Conservation (phyloP, 2,888 invertebrate genomes). For the Leptopterna dolabrata region DNA sequence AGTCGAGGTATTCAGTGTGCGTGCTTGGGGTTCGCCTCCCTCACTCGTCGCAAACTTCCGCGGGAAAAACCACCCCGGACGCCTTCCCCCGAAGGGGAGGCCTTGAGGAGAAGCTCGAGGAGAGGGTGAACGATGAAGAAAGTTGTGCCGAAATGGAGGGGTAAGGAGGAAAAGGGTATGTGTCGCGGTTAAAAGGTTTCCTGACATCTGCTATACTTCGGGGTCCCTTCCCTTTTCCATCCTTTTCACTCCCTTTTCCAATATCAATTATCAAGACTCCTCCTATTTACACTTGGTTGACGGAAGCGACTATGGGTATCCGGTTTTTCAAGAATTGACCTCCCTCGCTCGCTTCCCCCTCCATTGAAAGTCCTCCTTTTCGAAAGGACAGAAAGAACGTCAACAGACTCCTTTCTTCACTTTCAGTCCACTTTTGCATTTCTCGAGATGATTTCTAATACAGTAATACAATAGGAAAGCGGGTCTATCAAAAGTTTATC, state of each 20-base stretch:
- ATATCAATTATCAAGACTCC: slow-evolving; percentile 3
- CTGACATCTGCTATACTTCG: neutral
- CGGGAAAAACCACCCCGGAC: neutral
- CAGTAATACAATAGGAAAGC: too few species aligned
- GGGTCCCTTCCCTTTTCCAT: neutral
- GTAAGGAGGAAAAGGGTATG: neutral
- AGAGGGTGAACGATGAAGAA: neutral
- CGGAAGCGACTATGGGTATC: neutral
- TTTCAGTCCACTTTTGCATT: too few species aligned
- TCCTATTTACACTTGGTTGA: neutral
- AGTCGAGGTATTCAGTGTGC: neutral
- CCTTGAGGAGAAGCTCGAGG: neutral
- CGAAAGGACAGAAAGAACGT: neutral
- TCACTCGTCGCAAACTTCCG: neutral
- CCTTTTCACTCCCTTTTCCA: neutral
- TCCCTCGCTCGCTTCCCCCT: neutral
- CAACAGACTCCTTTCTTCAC: neutral
- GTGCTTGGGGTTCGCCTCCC: neutral
- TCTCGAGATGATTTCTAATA: too few species aligned
- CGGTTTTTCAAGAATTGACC: neutral
- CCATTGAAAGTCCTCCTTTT: neutral
- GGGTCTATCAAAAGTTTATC: too few species aligned
- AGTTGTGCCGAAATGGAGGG: neutral
- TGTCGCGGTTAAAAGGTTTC: slow-evolving; percentile 3
- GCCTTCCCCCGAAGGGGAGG: neutral